Evolutionary conservation across 2,797 vertebrate species (phyloP).

Genomic region (Onychomys arenicola): DNA sequence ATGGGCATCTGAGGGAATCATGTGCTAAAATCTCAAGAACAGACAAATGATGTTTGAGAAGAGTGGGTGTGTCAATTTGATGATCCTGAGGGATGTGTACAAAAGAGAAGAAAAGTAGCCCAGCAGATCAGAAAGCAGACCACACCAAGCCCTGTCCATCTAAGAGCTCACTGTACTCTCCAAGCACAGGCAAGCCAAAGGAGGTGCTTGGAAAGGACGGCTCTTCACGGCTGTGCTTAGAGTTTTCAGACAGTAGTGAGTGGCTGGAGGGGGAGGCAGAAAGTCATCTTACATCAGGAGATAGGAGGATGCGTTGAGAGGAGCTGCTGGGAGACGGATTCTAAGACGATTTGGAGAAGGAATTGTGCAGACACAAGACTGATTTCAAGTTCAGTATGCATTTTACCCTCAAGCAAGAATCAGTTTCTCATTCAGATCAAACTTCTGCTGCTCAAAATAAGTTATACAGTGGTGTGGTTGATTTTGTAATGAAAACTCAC

Average conservation of each 20-base stretch:
- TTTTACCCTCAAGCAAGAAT: slow-evolving; percentile 7
- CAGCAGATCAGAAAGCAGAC: neutral
- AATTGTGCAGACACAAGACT: neutral
- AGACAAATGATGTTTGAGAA: neutral
- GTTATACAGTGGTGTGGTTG: neutral
- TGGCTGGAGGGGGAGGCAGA: neutral
- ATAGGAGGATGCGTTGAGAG: neutral
- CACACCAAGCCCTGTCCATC: neutral
- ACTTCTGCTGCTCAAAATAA: slow-evolving; percentile 44
- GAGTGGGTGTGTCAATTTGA: neutral
- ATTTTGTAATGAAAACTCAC: neutral
- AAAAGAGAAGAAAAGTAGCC: neutral
- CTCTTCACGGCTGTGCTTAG: neutral
- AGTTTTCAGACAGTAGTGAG: neutral
- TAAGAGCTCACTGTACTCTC: neutral
- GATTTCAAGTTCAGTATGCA: slow-evolving; percentile 20
- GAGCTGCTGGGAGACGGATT: neutral
- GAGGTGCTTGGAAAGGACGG: neutral
- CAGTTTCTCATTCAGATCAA: slow-evolving; percentile 27
- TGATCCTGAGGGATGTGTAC: neutral
- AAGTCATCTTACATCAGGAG: neutral
- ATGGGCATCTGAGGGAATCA: neutral
- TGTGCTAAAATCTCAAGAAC: neutral
- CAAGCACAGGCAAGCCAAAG: neutral
- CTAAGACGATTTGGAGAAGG: neutral